Evolutionary conservation across 2,888 invertebrate genomes (phyloP), one percentile per base, ranked within the genome.

Genomic region (Uloborus plumipes): DNA sequence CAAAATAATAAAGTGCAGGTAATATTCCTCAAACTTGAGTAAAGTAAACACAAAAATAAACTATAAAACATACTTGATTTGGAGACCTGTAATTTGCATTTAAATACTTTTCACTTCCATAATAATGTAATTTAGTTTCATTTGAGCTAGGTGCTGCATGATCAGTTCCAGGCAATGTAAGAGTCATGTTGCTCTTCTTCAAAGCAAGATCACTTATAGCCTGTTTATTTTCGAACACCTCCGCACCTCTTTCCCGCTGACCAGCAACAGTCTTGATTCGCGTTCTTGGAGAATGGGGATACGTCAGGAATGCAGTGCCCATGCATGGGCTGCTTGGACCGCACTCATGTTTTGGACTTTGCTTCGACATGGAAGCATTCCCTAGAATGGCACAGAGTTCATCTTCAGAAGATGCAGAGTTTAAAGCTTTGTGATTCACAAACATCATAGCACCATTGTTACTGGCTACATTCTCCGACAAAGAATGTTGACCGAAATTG

Each of bases 281-380:
- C 0, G 87, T 88, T 73, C 89, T 86, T 0, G 89, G 89, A 85
- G 89, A 89, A 83, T 89, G 89, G 16, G 88, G 88, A 80, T 86
- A 84, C 47, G 84, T 74, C 26, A 84, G 66, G 67, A 75, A 73
- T 58, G 70, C 51, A 14, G 84, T 83, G 16, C 82, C 78, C 85
- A 79, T 74, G 67, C 47, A 65, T 65, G 81, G 72, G 77, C 76
- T 74, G 74, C 71, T 77, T 87, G 84, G 58, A 85, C 86, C 7
- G 88, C 87, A 76, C 88, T 89, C 85, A 89, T 89, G 87, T 87
- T 59, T 87, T 87, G 86, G 88, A 88, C 69, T 83, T 49, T 65
- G 50, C 53, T 83, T 77, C 18, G 73, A 49, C 22, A 73, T 49
- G 20, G 77, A 62, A 77, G 62, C 77, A 66, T 83, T 83, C 1